Evolutionary conservation across 2,888 invertebrate species (phyloP), one percentile per base, ranked within the genome.

Genomic region (Catonia carolina): DNA sequence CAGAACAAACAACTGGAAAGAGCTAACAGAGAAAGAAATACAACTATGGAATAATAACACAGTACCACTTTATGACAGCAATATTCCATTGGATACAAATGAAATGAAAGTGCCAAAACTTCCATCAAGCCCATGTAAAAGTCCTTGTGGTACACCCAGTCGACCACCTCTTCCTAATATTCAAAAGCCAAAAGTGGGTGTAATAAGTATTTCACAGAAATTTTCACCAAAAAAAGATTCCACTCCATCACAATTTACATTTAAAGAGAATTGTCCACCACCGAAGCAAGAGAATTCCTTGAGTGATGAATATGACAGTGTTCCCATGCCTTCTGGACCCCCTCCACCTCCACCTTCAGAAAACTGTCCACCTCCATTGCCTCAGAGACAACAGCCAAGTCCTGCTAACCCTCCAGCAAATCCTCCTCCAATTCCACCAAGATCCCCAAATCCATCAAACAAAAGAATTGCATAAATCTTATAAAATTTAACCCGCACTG

Each of bases 1-100:
- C 22, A 92, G 90, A 71, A 89, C 92, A 0, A 83, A 85, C 0
- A 80, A 92, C 65, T 96, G 96, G 96, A 78, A 85, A 42, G 81
- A 83, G 20, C 81, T 86, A 64, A 84, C 93, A 5, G 82, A 87
- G 67, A 82, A 85, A 53, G 94, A 95, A 75, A 83, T 95, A 64
- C 82, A 81, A 56, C 75, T 93, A 48, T 92, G 91, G 72, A 82
- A 88, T 20, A 86, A 86, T 65, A 92, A 91, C 67, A 90, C 93
- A 6, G 78, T 89, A 56, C 85, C 92, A 0, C 75, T 95, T 42
- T 85, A 78, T 65, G 79, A 69, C 23, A 63, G 68, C 7, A 63
- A 57, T 6, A 64, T 63, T 14, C 50, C 59, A 12, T 18, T 51
- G n/a, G 42, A 14, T 17, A 58, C 52, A 45, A 52, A 52, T 20